A percentile compares a stretch with the other conserved stretches of the same genome.
These are phyloP conservation scores for Andrena bucephala DNA, from an alignment of 2,888 invertebrate species.

Conservation along the genomic window DNA sequence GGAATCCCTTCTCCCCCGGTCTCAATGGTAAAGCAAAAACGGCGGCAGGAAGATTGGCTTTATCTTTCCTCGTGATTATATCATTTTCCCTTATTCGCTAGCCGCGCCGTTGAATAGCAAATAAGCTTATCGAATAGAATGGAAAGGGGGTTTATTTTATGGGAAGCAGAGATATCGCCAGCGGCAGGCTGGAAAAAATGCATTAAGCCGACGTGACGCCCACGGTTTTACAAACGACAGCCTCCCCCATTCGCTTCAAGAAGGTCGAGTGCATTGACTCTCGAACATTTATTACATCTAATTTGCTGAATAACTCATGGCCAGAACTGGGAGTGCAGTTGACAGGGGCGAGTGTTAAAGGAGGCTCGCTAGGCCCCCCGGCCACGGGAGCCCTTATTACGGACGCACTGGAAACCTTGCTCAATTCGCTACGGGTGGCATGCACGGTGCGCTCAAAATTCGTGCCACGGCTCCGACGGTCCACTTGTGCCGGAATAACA, in stretches of 20 bases:
- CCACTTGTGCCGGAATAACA: conserved; percentile 45
- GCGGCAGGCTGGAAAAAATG: conserved; percentile 16
- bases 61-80: not conserved
- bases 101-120: not conserved
- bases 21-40: not conserved
- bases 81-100: conserved; percentile 3
- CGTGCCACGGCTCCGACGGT: conserved; percentile 8
- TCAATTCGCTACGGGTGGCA: conserved; percentile 66
- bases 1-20: not conserved
- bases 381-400: conserved; percentile 63
- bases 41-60: not conserved
- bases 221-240: conserved; percentile 41
- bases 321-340: conserved; percentile 65
- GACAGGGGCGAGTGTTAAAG: conserved; percentile 66
- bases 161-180: conserved; percentile 4
- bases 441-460: conserved; percentile 29
- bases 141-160: conserved; percentile 20
- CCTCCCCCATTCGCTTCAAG: conserved; percentile 10
- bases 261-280: conserved; percentile 49
- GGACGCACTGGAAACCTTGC: conserved; percentile 55
- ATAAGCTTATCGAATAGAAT: not conserved
- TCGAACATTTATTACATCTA: conserved; percentile 68
- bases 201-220: conserved; percentile 36
- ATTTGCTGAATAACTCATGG: conserved; percentile 68
- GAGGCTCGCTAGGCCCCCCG: conserved; percentile 49